Evolutionary conservation across 2,888 invertebrate genomes (phyloP).

Genomic region (Catocala sponsa): DNA sequence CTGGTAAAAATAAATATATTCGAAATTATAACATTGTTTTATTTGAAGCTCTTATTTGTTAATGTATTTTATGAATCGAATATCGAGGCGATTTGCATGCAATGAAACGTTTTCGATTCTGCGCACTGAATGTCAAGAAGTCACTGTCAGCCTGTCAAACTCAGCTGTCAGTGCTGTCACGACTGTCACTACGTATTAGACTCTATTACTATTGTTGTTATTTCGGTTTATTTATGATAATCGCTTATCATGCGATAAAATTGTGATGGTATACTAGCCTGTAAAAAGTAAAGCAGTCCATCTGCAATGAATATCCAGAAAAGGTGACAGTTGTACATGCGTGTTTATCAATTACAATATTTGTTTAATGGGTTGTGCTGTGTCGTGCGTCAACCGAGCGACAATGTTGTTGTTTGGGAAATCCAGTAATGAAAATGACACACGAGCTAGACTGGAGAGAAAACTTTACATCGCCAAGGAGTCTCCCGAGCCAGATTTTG

Average conservation of each 20-base stretch:
- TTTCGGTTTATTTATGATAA: conserved; percentile 23
- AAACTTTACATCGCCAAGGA: conserved; percentile 88
- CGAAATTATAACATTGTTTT: not conserved
- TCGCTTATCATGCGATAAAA: conserved; percentile 16
- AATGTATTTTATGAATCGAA: too few relatives aligned
- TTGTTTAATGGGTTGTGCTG: conserved; percentile 83
- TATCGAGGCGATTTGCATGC: too few relatives aligned
- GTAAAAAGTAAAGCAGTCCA: conserved; percentile 19
- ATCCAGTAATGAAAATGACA: conserved; percentile 64
- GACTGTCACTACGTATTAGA: conserved; percentile 1
- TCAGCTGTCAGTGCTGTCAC: conserved; percentile 11
- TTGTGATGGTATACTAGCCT: conserved; percentile 15
- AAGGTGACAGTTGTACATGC: conserved; percentile 58
- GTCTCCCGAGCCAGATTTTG: conserved; percentile 94
- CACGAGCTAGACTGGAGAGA: conserved; percentile 73
- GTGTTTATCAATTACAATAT: conserved; percentile 39
- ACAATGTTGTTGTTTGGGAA: conserved; percentile 82
- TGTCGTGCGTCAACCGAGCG: conserved; percentile 74
- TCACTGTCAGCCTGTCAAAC: not conserved
- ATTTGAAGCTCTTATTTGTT: too few relatives aligned
- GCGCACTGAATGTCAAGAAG: too few relatives aligned
- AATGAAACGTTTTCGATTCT: too few relatives aligned
- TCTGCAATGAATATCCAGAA: conserved; percentile 54
- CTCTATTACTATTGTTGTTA: conserved; percentile 16
- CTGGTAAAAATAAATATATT: conserved; percentile 11